Evolutionary conservation across 2,888 invertebrate genomes (phyloP), one percentile per base, ranked within the genome.

Genomic region (Eurytoma adleriae): DNA sequence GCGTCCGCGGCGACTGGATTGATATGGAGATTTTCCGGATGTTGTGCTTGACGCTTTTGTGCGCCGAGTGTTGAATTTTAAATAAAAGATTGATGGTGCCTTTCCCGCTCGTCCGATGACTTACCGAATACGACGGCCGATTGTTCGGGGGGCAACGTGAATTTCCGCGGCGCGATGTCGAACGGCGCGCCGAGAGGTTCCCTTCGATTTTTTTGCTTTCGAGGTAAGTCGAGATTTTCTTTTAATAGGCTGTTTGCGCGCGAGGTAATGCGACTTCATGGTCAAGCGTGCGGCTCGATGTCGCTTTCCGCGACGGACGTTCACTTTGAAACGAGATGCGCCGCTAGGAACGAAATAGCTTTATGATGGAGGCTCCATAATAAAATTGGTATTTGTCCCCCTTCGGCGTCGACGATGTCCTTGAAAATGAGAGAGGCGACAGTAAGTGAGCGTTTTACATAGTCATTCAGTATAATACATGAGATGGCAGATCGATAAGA

Each of bases 321-420:
- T 62, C 62, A 69, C 24, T 40, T 76, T 40, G 40, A 30, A 27
- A 62, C 40, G 48, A 50, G 62, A 24, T 40, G n/a, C 4, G 66
- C 50, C 18, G 56, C 62, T 40, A 56, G 56, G 12, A 62, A 62
- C 62, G 48, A 69, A 48, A 69, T 62, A 62, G 14, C 30, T 70
- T 69, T 76, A 62, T 18, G 54, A 52, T 56, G 62, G 76, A 62
- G 69, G 54, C 40, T 69, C 5, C 16, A 24, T 62, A 61, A 62
- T 81, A 80, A 83, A 83, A 83, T 79, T 79, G 79, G 82, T 80
- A 83, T 83, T 84, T 83, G 83, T 84, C 79, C 81, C 80, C 79
- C 68, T 77, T 79, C 75, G 80, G 64, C 64, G 16, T 30, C 12
- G 78, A 79, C 76, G 40, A 40, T 81, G 83, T 84, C 83, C 83